Percentiles rank a stretch among this genome's conserved stretches.
These are phyloP conservation scores for Hoplostethus mediterraneus DNA, from an alignment of 2,797 vertebrate genomes.

Conservation along the genomic window DNA sequence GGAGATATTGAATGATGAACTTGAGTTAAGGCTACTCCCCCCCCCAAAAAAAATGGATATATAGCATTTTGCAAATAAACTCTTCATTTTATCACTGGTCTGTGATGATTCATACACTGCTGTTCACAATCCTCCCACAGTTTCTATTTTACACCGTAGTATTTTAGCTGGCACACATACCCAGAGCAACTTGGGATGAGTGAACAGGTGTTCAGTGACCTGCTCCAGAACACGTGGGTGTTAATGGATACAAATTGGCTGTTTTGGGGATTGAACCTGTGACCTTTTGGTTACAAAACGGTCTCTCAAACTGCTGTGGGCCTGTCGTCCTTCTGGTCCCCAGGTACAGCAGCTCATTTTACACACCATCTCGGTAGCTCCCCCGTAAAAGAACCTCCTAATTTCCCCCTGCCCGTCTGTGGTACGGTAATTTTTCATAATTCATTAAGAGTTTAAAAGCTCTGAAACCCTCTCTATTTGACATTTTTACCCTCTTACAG, in stretches of 20 bases:
- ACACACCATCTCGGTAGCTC: constrained; percentile 4
- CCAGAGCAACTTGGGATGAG: too few species aligned
- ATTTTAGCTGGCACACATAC: background rate
- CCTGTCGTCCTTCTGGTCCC: background rate
- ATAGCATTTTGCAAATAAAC: too few species aligned
- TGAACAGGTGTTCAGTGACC: background rate
- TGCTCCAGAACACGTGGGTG: constrained; percentile 1
- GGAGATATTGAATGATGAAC: background rate
- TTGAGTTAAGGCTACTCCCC: background rate
- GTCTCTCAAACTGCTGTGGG: background rate
- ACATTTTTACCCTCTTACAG: constrained; percentile 40
- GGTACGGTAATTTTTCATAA: constrained; percentile 29
- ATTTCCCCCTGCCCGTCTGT: constrained; percentile 10
- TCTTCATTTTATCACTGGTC: background rate
- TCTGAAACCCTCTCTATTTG: constrained; percentile 40
- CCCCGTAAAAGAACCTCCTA: constrained; percentile 34
- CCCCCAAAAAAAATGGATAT: too few species aligned
- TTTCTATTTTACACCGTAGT: too few species aligned
- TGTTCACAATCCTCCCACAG: too few species aligned
- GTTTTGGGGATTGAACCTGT: too few species aligned
- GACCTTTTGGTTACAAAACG: constrained; percentile 7
- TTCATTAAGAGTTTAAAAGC: constrained; percentile 44
- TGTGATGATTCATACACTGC: too few species aligned
- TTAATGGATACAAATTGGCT: constrained; percentile 19
- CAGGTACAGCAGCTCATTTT: constrained; percentile 27